A percentile compares a stretch with the other conserved stretches of the same genome.
Evolutionary conservation across 1,140 invertebrate genomes (phyloP).

Genomic region (Philotrypesis tridentata): DNA sequence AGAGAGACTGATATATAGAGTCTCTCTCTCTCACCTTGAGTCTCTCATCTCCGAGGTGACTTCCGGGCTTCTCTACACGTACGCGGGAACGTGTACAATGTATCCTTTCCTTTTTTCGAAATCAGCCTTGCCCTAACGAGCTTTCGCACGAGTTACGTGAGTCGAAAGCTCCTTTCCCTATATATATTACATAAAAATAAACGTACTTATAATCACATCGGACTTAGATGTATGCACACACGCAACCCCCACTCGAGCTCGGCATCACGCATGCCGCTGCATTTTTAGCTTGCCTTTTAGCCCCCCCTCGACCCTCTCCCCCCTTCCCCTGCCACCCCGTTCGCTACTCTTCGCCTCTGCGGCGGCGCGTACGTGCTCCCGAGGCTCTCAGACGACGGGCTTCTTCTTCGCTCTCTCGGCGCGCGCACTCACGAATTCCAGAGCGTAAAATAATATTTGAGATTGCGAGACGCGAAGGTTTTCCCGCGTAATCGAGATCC

Average conservation of each 20-base stretch:
- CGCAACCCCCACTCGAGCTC: not conserved
- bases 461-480: not conserved
- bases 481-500: constrained; percentile 29
- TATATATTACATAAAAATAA: not conserved
- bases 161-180: not conserved
- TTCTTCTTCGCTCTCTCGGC: too few relatives aligned
- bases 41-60: too few relatives aligned
- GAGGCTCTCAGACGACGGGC: constrained; percentile 1
- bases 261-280: constrained; percentile 6
- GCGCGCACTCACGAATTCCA: not conserved
- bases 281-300: constrained; percentile 16
- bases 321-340: too few relatives aligned
- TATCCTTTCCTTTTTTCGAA: not conserved
- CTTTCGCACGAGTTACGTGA: not conserved
- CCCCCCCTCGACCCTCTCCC: not conserved
- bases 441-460: constrained; percentile 46
- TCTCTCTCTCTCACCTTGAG: not conserved
- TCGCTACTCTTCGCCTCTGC: too few relatives aligned
- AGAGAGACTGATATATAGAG: too few relatives aligned
- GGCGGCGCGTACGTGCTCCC: constrained; percentile 22
- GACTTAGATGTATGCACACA: not conserved
- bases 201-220: not conserved
- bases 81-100: not conserved
- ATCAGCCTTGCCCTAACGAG: not conserved
- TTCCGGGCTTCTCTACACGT: not conserved